phyloP scores from a whole-genome alignment of 1,140 invertebrate species.

The Amyelois transitella region DNA sequence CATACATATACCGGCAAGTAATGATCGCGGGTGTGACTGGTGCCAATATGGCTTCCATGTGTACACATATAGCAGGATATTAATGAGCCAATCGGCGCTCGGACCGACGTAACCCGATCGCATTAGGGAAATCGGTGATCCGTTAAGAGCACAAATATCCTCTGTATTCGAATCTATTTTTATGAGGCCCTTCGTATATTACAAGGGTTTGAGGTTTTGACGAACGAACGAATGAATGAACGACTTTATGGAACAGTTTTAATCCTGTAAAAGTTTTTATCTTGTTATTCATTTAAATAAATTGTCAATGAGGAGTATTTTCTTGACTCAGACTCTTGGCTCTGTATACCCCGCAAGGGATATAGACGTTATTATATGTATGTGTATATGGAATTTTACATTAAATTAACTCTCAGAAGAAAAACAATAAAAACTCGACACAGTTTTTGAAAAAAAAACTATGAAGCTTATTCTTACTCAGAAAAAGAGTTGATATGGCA shows the following conservation, averaged over 20 bases:
- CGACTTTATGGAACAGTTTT: not conserved
- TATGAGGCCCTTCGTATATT: slow-evolving; percentile 21
- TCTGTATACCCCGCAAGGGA: too few species aligned
- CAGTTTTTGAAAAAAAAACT: too few species aligned
- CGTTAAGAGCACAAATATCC: slow-evolving; percentile 38
- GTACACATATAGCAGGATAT: slow-evolving; percentile 45
- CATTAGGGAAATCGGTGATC: slow-evolving; percentile 46
- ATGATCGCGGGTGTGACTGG: slow-evolving; percentile 16
- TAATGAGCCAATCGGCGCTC: slow-evolving; percentile 51
- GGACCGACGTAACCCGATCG: slow-evolving; percentile 32
- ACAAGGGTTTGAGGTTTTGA: not conserved
- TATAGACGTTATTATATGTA: too few species aligned
- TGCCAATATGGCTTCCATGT: slow-evolving; percentile 16
- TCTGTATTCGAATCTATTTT: slow-evolving; percentile 38
- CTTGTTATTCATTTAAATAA: too few species aligned
- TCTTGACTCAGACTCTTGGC: too few species aligned
- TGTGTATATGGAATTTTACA: too few species aligned
- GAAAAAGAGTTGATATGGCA: too few species aligned
- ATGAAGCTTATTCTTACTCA: too few species aligned
- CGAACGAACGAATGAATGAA: too few species aligned
- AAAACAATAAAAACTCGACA: too few species aligned
- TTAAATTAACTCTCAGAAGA: too few species aligned
- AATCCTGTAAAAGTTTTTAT: not conserved
- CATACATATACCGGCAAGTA: slow-evolving; percentile 7
- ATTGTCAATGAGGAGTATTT: too few species aligned